These are phyloP conservation scores for Esox lucius DNA, from an alignment of 2,797 vertebrate species.

Conservation along the genomic window DNA sequence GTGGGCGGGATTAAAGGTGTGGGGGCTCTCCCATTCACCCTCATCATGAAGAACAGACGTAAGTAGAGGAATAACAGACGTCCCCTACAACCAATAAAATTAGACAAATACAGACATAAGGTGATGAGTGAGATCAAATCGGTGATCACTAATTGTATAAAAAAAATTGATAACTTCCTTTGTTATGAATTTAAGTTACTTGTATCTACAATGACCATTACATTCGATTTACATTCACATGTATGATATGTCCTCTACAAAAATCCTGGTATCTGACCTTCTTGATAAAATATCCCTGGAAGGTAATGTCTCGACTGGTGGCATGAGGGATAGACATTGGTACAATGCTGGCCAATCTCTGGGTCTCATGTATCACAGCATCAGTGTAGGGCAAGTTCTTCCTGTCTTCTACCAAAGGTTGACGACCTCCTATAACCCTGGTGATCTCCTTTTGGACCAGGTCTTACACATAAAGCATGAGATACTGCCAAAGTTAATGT, in stretches of 20 bases:
- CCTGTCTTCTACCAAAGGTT: constrained; percentile 44
- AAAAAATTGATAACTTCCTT: background rate
- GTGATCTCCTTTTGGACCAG: constrained; percentile 57
- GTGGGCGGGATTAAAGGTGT: constrained; percentile 66
- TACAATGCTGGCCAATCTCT: constrained; percentile 44
- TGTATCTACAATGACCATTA: background rate
- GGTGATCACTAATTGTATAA: background rate
- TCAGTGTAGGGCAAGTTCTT: constrained; percentile 50
- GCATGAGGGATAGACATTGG: constrained; percentile 33
- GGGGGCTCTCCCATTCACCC: constrained; percentile 64
- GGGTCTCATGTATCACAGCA: constrained; percentile 64
- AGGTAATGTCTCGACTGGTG: constrained; percentile 49
- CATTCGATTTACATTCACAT: too few species aligned
- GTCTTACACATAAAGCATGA: constrained; percentile 29
- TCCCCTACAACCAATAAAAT: constrained; percentile 51
- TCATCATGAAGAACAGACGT: constrained; percentile 65
- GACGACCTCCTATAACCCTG: constrained; percentile 53
- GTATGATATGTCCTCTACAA: background rate
- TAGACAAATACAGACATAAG: background rate
- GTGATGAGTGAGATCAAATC: background rate
- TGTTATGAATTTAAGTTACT: background rate
- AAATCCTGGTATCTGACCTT: constrained; percentile 44
- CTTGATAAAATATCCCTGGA: constrained; percentile 66
- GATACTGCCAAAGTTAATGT: background rate
- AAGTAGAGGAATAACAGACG: constrained; percentile 59